These are phyloP conservation scores for Protobothrops flavoviridis DNA, from an alignment of 2,113 vertebrate genomes.

Conservation along the genomic window DNA sequence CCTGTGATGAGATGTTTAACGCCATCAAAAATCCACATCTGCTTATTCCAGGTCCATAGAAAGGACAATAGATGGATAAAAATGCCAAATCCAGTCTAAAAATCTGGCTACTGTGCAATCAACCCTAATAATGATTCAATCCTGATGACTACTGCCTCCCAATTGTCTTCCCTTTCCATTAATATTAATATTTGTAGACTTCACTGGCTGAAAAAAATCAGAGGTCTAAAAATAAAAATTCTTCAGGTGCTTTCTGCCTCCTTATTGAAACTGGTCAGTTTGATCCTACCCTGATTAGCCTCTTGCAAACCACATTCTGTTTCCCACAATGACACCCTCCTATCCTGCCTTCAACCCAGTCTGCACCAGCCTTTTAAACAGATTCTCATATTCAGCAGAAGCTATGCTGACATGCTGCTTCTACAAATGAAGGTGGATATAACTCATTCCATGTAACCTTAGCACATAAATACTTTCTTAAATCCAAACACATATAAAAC, in stretches of 20 bases:
- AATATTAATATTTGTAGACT: not conserved
- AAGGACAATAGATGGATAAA: no score
- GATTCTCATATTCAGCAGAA: accelerated
- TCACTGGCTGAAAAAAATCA: not conserved
- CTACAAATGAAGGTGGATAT: not conserved
- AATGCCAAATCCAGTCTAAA: no score
- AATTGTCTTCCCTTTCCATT: not conserved
- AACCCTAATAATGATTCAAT: not conserved
- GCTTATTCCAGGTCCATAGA: no score
- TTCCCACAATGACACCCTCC: not conserved
- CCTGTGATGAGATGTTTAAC: no score
- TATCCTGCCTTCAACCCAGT: not conserved
- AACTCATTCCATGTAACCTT: slow-evolving; percentile 17
- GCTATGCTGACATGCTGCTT: not conserved
- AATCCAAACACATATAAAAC: slow-evolving; percentile 22
- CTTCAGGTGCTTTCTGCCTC: not conserved
- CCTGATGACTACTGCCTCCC: not conserved
- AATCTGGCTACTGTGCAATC: no score
- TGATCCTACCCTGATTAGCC: not conserved
- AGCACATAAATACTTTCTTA: slow-evolving; percentile 36
- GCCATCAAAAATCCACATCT: no score
- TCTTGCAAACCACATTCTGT: not conserved
- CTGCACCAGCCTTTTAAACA: not conserved
- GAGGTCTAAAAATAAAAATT: not conserved
- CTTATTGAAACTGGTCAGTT: not conserved